Evolutionary conservation across 2,888 invertebrate species (phyloP).

Genomic region (Scaeva pyrastri): DNA sequence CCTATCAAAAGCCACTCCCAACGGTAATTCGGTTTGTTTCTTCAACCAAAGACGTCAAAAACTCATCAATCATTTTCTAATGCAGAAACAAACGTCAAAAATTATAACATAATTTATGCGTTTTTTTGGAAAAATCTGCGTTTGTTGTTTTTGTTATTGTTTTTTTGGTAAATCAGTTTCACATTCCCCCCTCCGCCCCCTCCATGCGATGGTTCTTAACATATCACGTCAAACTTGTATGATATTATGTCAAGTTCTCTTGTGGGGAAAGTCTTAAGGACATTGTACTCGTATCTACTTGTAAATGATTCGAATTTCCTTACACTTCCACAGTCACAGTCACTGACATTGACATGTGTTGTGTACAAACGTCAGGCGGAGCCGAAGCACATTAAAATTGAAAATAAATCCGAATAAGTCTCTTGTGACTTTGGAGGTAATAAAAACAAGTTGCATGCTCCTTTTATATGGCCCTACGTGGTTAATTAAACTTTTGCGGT

Average conservation of each 20-base stretch:
- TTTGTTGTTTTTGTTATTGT: neutral
- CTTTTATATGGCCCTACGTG: slow-evolving; percentile 44
- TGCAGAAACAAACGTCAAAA: slow-evolving; percentile 44
- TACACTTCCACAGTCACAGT: neutral
- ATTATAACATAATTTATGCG: slow-evolving; percentile 30
- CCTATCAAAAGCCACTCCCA: neutral
- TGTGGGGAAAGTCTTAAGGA: slow-evolving; percentile 5
- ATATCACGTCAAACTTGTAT: neutral
- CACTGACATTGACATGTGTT: slow-evolving; percentile 15
- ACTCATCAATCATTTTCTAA: slow-evolving; percentile 62
- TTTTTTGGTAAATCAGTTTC: slow-evolving; percentile 19
- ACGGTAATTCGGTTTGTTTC: slow-evolving; percentile 20
- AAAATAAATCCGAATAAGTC: slow-evolving; percentile 47
- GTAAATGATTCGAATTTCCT: neutral
- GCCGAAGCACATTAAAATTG: slow-evolving; percentile 41
- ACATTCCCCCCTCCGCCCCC: neutral
- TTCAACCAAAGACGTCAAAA: slow-evolving; percentile 29
- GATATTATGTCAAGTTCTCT: slow-evolving; percentile 15
- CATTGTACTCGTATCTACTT: neutral
- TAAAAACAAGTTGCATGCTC: slow-evolving; percentile 51
- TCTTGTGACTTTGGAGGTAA: slow-evolving; percentile 33
- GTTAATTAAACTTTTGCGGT: slow-evolving; percentile 47
- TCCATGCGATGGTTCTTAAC: neutral
- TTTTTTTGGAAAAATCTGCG: neutral
- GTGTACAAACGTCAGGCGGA: slow-evolving; percentile 35